Percentiles rank a stretch among this genome's conserved stretches.
These are phyloP conservation scores for Hydraecia micacea DNA, from an alignment of 2,888 invertebrate species.

Conservation along the genomic window DNA sequence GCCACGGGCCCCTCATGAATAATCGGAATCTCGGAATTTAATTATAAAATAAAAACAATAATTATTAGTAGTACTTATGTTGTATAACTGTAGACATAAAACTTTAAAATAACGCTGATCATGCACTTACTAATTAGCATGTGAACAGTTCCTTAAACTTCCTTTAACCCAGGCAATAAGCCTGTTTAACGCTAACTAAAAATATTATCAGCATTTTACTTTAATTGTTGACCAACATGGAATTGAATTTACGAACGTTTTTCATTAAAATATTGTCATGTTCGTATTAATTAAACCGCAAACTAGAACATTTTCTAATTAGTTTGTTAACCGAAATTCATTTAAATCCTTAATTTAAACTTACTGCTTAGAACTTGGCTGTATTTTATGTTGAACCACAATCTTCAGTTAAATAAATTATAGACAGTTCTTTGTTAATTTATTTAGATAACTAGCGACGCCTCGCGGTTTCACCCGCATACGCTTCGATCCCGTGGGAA, in stretches of 20 bases:
- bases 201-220: slow-evolving; percentile 42
- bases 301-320: slow-evolving; percentile 45
- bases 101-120: slow-evolving; percentile 14
- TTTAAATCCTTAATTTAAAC: neutral
- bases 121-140: slow-evolving; percentile 51
- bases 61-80: neutral
- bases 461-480: no score
- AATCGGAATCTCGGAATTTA: neutral
- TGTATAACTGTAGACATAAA: neutral
- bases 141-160: slow-evolving; percentile 43
- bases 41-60: no score
- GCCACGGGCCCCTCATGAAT: no score
- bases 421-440: neutral
- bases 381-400: neutral
- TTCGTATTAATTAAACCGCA: slow-evolving; percentile 32
- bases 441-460: neutral
- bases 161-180: slow-evolving; percentile 19
- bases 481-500: no score
- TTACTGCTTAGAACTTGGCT: slow-evolving; percentile 2
- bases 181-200: slow-evolving; percentile 23
- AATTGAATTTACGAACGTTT: slow-evolving; percentile 51
- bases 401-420: neutral
- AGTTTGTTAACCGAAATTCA: slow-evolving; percentile 25
- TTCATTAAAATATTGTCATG: slow-evolving; percentile 47
- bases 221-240: slow-evolving; percentile 49